Base-by-base conservation (phyloP, 2,888 invertebrate species). In the Harmothoe impar region DNA sequence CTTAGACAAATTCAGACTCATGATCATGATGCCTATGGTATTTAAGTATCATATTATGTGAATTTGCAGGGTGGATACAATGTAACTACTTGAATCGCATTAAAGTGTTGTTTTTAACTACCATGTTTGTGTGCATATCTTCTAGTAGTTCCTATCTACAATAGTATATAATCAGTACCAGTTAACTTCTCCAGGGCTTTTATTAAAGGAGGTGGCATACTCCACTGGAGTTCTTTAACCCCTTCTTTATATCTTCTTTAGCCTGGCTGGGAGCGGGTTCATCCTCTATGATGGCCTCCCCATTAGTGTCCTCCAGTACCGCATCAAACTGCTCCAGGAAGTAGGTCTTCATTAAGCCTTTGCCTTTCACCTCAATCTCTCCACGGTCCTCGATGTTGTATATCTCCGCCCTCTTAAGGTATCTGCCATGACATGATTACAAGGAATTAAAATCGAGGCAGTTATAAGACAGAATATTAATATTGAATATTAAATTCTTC, bases 371-470 rank as follows among this genome's bases (percentile, higher is more conserved):
- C 29, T 84, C 43, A 12, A 84, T 84, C 51, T 84, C 84, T 25
- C 84, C 84, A 35, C 84, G 84, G 20, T 84, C 84, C 43, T 84
- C 84, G n/a, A 84, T 84, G 43, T 84, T 84, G 51, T 84, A 84
- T 33, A 23, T 23, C 5, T 84, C 29, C 5, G 43, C 84, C 23
- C 23, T 51, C 51, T 84, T 43, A 0, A 84, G 84, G 51, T n/a
- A 84, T n/a, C 84, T 84, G 51, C 17, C 12, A 68, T 5, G n/a
- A 17, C 12, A 68, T 17, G 68, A n/a, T 7, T 17, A 17, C 12
- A 7, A 12, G 68, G 68, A n/a, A 12, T 17, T 17, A 17, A 17
- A 17, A 68, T n/a, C n/a, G 68, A 7, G 12, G n/a, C 5, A 68
- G n/a, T 68, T 68, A 68, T 17, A 68, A 52, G 12, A 10, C 10